A percentile compares a stretch with the other conserved stretches of the same genome.
phyloP scores from a whole-genome alignment of 2,888 invertebrate species.

The Creontiades dilutus region DNA sequence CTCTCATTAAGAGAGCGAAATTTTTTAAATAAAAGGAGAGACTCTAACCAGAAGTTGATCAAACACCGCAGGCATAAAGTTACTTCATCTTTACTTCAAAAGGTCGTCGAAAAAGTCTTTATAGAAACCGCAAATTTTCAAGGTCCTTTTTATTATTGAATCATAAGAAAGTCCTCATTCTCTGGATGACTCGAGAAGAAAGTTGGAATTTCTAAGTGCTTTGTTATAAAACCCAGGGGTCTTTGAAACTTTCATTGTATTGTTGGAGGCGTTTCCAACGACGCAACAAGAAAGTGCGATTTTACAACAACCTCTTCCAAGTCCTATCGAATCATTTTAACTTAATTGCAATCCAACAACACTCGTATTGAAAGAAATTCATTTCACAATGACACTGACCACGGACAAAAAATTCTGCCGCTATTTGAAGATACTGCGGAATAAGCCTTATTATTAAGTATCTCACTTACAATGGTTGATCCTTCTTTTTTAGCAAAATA shows the following conservation, averaged over 20 bases:
- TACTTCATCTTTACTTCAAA: constrained; percentile 29
- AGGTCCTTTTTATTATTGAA: constrained; percentile 43
- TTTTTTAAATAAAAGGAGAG: neutral
- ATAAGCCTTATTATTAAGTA: too few species aligned
- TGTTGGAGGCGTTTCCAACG: too few species aligned
- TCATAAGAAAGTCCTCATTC: constrained; percentile 18
- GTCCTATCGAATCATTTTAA: too few species aligned
- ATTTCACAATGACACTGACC: too few species aligned
- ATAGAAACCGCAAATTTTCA: constrained; percentile 18
- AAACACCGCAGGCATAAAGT: constrained; percentile 28
- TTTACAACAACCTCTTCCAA: too few species aligned
- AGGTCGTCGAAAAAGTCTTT: neutral
- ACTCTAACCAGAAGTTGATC: constrained; percentile 49
- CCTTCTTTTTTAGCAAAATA: too few species aligned
- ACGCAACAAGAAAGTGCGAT: too few species aligned
- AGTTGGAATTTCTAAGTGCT: neutral
- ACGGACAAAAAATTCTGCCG: too few species aligned
- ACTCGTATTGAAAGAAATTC: too few species aligned
- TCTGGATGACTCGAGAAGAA: neutral
- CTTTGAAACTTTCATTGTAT: neutral
- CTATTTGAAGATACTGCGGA: too few species aligned
- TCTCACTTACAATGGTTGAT: too few species aligned
- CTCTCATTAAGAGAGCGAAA: constrained; percentile 36
- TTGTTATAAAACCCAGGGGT: neutral
- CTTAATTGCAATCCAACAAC: too few species aligned